These are phyloP conservation scores for Electrona antarctica DNA, from an alignment of 2,113 vertebrate species.

Conservation along the genomic window DNA sequence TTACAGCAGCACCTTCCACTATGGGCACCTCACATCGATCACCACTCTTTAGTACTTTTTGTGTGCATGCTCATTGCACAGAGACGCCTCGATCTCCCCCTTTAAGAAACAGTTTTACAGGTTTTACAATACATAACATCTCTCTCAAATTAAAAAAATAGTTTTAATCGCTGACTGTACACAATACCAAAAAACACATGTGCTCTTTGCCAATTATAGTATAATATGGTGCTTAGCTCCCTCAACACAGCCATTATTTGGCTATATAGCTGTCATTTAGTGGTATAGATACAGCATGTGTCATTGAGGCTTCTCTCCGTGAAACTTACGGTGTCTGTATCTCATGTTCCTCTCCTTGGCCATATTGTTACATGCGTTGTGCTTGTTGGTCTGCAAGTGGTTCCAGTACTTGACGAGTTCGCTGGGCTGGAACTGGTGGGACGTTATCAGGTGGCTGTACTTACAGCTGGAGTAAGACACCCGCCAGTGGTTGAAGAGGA, in stretches of 20 bases:
- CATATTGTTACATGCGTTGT: slow-evolving; percentile 93
- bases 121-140: slow-evolving; percentile 70
- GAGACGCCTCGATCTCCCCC: slow-evolving; percentile 17
- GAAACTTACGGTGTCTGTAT: slow-evolving; percentile 88
- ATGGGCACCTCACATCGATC: slow-evolving; percentile 20
- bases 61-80: slow-evolving; percentile 58
- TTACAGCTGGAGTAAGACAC: slow-evolving; percentile 98
- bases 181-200: slow-evolving; percentile 80
- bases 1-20: slow-evolving; percentile 10
- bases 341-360: slow-evolving; percentile 90
- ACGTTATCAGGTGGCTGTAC: slow-evolving; percentile 98
- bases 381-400: slow-evolving; percentile 97
- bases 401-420: slow-evolving; percentile 98
- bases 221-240: slow-evolving; percentile 65
- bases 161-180: slow-evolving; percentile 75
- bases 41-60: slow-evolving; percentile 30
- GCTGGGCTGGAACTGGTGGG: slow-evolving; percentile 93
- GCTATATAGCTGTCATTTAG: slow-evolving; percentile 22
- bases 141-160: slow-evolving; percentile 79
- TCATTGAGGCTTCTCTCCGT: slow-evolving; percentile 79
- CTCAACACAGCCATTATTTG: slow-evolving; percentile 46
- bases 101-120: slow-evolving; percentile 61
- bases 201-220: slow-evolving; percentile 72
- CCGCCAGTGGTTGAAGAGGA: slow-evolving; percentile 96
- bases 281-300: slow-evolving; percentile 8